Evolutionary conservation across 2,888 invertebrate genomes (phyloP), one percentile per base, ranked within the genome.

Genomic region (Aleiodes alternator): DNA sequence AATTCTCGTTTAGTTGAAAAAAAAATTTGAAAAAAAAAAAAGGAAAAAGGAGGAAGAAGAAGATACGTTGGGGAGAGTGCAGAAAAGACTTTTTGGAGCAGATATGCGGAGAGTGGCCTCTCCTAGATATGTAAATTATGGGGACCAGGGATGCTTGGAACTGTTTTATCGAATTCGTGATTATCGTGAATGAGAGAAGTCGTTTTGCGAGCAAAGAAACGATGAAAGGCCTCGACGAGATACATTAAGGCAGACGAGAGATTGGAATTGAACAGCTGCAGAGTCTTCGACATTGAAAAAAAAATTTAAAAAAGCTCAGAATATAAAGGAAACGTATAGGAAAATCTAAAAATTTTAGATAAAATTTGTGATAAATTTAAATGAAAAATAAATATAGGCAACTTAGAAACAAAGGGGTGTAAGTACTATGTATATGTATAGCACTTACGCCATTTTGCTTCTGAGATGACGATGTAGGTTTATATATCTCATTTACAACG

Each of bases 41-140:
- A 31, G 3, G 31, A 31, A 31, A 61, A 43, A 31, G 5, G 31
- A 34, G 34, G 34, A 34, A 4, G 6, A 34, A 34, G 34, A 6
- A 34, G 34, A 34, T 23, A 23, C 23, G 23, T 34, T 34, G 34
- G 34, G 6, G 48, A 64, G 43, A 64, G 64, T 64, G 64, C 43
- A 48, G 59, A 34, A 34, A 34, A 11, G 11, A 8, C 11, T 43
- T 43, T 43, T 43, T 43, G 43, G 43, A 43, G 43, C 43, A 43
- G 43, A 43, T 43, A 43, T 43, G 43, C 9, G 43, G 9, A 43
- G 48, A 64, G 64, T 64, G 43, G 43, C 16, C 43, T 64, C 64
- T 64, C 48, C 75, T 51, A 71, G 75, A 71, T 75, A 75, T 75
- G 75, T 79, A 79, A 80, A 80, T 79, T 76, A 80, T 78, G 77